Base-by-base conservation (phyloP, 2,113 vertebrate genomes). In the Burhinus oedicnemus region DNA sequence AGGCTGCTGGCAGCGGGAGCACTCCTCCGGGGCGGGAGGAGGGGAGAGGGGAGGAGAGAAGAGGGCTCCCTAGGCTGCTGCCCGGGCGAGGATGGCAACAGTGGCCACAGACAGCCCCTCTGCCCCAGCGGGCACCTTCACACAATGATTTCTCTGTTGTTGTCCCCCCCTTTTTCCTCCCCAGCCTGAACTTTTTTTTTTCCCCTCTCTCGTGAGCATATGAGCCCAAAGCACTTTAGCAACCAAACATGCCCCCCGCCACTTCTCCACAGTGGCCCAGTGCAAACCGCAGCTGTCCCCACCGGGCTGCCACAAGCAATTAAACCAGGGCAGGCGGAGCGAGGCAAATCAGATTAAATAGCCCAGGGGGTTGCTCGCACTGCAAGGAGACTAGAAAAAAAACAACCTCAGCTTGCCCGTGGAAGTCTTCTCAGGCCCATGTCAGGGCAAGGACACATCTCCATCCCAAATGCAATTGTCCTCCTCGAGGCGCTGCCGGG, bases 271-370 rank as follows among this genome's bases (percentile, higher is more conserved):
- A 92, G 93, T 42, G 83, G 88, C 95, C 77, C 77, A 16, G 81
- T 0, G 93, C 95, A 95, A 64, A 58, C 81, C 13, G 17, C 97
- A 96, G 95, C 94, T 91, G 84, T 95, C 89, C 91, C 87, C 58
- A 91, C 70, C 5, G 51, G 12, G 84, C 97, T 96, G 96, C 93
- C 97, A 97, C 94, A 95, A 97, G 81, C 96, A 96, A 97, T 97
- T 97, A 97, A 71, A 1, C 10, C 77, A 38, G 91, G 91, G 87
- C 91, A 95, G 94, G 94, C 89, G 4, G 94, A 97, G 93, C 91
- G 62, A 95, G 42, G 94, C 70, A 96, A 97, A 96, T 97, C 96
- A 94, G 94, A 96, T 97, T 97, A 97, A 97, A 97, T 93, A 94
- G 95, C 94, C 96, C 96, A 86, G 78, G 94, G 95, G 94, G 91